phyloP scores from a whole-genome alignment of 2,888 invertebrate species.

The Scaptomyza tumidula region DNA sequence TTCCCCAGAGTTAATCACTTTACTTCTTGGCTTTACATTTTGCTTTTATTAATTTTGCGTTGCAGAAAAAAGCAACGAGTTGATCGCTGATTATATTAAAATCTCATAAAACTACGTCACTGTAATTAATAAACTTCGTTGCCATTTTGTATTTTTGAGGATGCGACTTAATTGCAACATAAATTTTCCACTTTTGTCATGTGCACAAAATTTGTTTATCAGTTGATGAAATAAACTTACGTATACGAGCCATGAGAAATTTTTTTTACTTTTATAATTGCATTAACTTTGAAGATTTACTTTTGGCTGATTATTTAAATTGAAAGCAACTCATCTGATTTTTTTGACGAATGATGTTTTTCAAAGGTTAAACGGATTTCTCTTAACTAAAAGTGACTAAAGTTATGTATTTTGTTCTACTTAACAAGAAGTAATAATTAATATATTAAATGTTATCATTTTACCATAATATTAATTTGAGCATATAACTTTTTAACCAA shows the following conservation, averaged over 20 bases:
- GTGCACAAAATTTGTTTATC: background rate
- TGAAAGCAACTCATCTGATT: background rate
- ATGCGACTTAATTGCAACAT: slow-evolving; percentile 37
- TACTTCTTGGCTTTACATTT: slow-evolving; percentile 43
- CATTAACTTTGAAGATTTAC: background rate
- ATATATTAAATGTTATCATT: too few relatives aligned
- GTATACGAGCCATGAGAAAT: background rate
- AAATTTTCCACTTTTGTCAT: slow-evolving; percentile 14
- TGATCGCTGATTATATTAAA: slow-evolving; percentile 65
- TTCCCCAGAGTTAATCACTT: slow-evolving; percentile 58
- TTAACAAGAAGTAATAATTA: too few relatives aligned
- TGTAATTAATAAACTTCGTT: slow-evolving; percentile 71
- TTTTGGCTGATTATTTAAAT: background rate
- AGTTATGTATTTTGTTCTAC: too few relatives aligned
- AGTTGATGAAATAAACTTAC: background rate
- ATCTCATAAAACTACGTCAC: slow-evolving; percentile 66
- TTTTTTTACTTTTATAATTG: background rate
- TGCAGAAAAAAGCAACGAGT: slow-evolving; percentile 16
- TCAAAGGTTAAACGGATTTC: too few relatives aligned
- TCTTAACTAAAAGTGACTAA: too few relatives aligned
- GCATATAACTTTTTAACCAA: too few relatives aligned
- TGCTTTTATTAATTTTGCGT: slow-evolving; percentile 47
- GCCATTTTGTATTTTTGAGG: slow-evolving; percentile 30
- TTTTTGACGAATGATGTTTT: background rate
- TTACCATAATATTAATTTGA: too few relatives aligned